Base-by-base conservation (phyloP, 2,113 vertebrate genomes). In the Neomonachus schauinslandi region DNA sequence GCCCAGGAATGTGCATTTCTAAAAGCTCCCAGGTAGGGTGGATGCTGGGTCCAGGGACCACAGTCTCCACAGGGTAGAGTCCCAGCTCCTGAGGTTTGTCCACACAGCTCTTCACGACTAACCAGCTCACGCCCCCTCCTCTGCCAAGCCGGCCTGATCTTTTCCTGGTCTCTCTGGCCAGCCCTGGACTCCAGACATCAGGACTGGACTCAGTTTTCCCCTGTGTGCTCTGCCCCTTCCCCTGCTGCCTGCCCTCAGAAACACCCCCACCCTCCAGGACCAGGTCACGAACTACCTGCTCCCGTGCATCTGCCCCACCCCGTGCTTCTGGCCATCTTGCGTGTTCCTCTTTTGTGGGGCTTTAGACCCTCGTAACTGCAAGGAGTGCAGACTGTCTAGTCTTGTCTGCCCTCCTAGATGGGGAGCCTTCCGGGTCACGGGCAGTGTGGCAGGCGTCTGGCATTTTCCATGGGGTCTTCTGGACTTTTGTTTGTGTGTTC, bases 251-350 rank as follows among this genome's bases (percentile, higher is more conserved):
- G 46, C 36, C 33, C 36, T 74, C 61, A 12, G 63, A 65, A 63
- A 12, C 57, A 61, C 0, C 28, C 14, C 59, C 0, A 4, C 28
- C 46, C 19, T 4, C 39, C 7, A 31, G 46, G 14, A 26, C 36
- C 55, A 53, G 88, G 28, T n/a, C 36, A 0, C 1, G 42, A 7
- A 24, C 24, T 1, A 7, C 22, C 84, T 9, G 76, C 31, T 46
- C 8, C 4, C 6, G 7, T 33, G 53, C 26, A 1, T 15, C n/a
- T 7, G 36, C 9, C 59, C 21, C 0, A 3, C 5, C 69, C 77
- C 5, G 51, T 14, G 31, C 7, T 21, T 49, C 72, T 0, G 0
- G 9, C 49, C 39, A 3, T 5, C 80, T 76, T 2, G 0, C 1
- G 1, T 4, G 28, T 7, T 57, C 19, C 61, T 83, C 76, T 67